Base-by-base conservation (phyloP, 1,140 invertebrate genomes). In the Drosophila persimilis region DNA sequence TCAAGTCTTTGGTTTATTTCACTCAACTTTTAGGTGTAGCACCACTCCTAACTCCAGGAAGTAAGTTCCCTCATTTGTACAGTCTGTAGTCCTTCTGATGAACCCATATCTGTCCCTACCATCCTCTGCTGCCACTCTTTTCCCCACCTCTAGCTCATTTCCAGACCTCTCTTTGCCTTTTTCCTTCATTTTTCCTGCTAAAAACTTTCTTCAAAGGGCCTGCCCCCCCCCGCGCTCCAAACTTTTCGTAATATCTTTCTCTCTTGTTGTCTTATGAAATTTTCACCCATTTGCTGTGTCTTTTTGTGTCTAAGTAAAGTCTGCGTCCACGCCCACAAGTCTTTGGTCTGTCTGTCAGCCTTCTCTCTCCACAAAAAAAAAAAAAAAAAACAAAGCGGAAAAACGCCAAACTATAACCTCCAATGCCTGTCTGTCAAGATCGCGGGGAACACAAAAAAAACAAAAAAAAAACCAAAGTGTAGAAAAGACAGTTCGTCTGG, bases 401-500 rank as follows among this genome's bases (percentile, higher is more conserved):
- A 31, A 22, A 20, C 1, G 20, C 15, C 39, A 44, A 44, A 45
- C 46, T 24, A 39, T 39, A 39, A 39, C 35, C 35, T 39, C 9
- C 35, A 39, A 39, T 53, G 31, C 41, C 17, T 29, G 9, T 48
- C 65, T 56, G 51, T 29, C 66, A 50, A 44, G 52, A 35, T 39
- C n/a, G 53, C 17, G 17, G n/a, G 17, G 22, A 20, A 20, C 39
- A 11, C 11, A 13, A 39, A 35, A 39, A 13, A 39, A 35, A n/a
- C n/a, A n/a, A n/a, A n/a, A n/a, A n/a, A n/a, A n/a, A n/a, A n/a
- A n/a, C n/a, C n/a, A 4, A 67, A 55, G 41, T 54, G 41, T 41
- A 61, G 45, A 15, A 31, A 22, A 51, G 51, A 77, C 69, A 81
- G 66, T 73, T 85, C 80, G 80, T 85, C 80, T 84, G 71, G 70